phyloP scores from a whole-genome alignment of 1,140 invertebrate genomes.

The Lordiphosa collinella region DNA sequence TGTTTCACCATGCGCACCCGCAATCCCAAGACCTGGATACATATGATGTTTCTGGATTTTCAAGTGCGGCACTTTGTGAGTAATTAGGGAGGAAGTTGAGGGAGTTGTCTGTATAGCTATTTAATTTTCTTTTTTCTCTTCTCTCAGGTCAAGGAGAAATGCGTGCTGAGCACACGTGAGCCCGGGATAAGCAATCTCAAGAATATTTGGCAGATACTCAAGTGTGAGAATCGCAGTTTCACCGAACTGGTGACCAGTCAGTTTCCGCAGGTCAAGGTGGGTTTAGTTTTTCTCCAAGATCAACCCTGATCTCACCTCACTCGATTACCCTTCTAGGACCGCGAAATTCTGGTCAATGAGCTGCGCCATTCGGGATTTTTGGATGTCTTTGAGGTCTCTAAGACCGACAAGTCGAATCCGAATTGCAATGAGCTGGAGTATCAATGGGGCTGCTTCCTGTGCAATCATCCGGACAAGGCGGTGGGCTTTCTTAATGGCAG shows the following conservation, averaged over 20 bases:
- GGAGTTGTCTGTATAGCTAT: too few species aligned
- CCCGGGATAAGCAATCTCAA: constrained; percentile 90
- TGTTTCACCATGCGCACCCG: constrained; percentile 93
- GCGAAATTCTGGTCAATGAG: constrained; percentile 91
- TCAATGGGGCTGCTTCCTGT: constrained; percentile 81
- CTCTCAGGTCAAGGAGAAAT: constrained; percentile 85
- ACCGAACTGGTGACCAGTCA: constrained; percentile 94
- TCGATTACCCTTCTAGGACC: constrained; percentile 83
- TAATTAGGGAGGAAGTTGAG: constrained; percentile 4
- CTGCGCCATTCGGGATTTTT: constrained; percentile 92
- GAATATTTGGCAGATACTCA: constrained; percentile 95
- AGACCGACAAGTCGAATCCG: constrained; percentile 75
- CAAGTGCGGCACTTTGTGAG: constrained; percentile 83
- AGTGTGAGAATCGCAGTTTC: constrained; percentile 93
- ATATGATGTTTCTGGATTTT: constrained; percentile 96
- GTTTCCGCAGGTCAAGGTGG: constrained; percentile 91
- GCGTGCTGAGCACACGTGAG: constrained; percentile 91
- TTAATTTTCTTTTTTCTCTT: too few species aligned
- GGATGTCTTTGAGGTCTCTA: constrained; percentile 92
- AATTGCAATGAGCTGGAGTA: constrained; percentile 80
- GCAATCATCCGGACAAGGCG: constrained; percentile 94
- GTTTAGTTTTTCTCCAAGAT: not conserved
- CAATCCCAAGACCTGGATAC: constrained; percentile 94
- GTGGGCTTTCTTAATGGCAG: constrained; percentile 88
- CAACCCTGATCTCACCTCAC: too few species aligned